These are phyloP conservation scores for Pluvialis apricaria DNA, from an alignment of 2,113 vertebrate species.

Conservation along the genomic window DNA sequence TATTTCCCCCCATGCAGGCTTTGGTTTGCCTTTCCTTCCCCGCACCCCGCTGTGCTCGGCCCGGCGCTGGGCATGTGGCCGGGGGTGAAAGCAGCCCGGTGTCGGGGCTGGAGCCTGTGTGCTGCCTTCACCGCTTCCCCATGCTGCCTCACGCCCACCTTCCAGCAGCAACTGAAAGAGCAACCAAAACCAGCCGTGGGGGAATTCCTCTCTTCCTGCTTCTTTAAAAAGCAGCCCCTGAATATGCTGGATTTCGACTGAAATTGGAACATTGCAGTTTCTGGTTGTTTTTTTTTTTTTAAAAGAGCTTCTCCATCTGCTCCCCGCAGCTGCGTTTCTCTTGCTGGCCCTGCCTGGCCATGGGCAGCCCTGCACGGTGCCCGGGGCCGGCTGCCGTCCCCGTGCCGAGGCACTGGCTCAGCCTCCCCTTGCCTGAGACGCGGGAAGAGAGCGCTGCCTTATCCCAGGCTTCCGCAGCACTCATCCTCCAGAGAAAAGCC, in stretches of 20 bases:
- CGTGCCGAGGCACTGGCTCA: fast-evolving
- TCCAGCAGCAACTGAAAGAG: not conserved
- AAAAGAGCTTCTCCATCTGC: not conserved
- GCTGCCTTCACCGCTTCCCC: not conserved
- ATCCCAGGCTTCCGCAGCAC: not conserved
- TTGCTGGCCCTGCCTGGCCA: not conserved
- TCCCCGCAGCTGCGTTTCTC: not conserved
- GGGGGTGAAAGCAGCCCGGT: not conserved
- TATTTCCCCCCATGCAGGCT: fast-evolving
- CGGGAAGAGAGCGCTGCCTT: not conserved
- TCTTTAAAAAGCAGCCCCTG: not conserved
- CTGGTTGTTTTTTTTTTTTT: too few species aligned
- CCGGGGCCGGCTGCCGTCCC: fast-evolving
- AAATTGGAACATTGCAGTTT: not conserved
- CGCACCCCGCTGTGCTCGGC: fast-evolving
- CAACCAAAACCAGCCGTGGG: not conserved
- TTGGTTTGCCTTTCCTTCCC: not conserved
- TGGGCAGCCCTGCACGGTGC: not conserved
- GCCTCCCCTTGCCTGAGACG: not conserved
- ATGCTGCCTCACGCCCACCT: fast-evolving
- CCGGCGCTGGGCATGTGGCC: fast-evolving
- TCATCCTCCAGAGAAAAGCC: not conserved
- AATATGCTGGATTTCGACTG: not conserved
- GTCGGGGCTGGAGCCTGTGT: fast-evolving
- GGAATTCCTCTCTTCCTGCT: not conserved